Evolutionary conservation across 2,888 invertebrate species (phyloP), one percentile per base, ranked within the genome.

Genomic region (Dryococelus australis): DNA sequence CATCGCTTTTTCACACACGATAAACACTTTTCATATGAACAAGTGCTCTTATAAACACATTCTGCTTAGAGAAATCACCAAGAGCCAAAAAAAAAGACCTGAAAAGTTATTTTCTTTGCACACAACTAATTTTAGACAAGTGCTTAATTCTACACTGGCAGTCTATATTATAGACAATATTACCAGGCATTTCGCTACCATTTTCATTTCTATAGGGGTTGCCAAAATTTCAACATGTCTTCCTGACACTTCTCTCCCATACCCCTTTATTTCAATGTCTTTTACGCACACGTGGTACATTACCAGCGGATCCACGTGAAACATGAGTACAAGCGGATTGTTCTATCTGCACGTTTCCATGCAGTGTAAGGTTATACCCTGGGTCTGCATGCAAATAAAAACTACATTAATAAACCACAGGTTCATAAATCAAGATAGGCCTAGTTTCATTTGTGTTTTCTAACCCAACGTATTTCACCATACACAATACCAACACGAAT

Each of bases 301-400:
- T 83, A 83, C 27, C 3, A 26, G 83, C 83, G 20, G 83, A 26
- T 83, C 27, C 83, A 83, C 83, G 0, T 83, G 83, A 83, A 83
- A 1, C 20, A 12, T n/a, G 6, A 26, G 27, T 27, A 26, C 28
- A 83, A 3, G 8, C 8, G 6, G 26, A 83, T 0, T 83, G 8
- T 83, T 83, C 12, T 26, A 35, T 4, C 4, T 35, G 35, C 35
- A 35, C 35, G 35, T 35, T 35, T 35, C 4, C 35, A 35, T 4
- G 8, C 16, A 26, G 28, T 47, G 47, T 47, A 47, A 47, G 47
- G 47, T 47, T 16, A 6, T 5, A 35, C 47, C 47, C 12, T 47
- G 1, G 10, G 47, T 8, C 47, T 47, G 16, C 10, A 1, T 47
- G 8, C 47, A 47, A 1, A 47, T 35, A 47, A 5, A 5, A 47